A percentile compares a stretch with the other conserved stretches of the same genome.
Conservation (phyloP, 2,797 vertebrate genomes). For the Sebastolobus altivelis region DNA sequence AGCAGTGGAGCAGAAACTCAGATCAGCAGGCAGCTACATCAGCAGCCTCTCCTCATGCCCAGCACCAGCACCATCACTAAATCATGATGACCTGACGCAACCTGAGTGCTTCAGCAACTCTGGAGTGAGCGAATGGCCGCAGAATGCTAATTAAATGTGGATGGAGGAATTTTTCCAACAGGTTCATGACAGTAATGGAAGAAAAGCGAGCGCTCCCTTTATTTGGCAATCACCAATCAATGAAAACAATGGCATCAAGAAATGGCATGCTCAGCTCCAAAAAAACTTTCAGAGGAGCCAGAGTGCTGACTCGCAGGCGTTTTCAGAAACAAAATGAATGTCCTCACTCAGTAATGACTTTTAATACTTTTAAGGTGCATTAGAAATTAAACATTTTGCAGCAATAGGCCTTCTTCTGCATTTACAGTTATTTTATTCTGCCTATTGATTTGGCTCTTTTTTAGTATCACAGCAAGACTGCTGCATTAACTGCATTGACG, state of each 20-base stretch:
- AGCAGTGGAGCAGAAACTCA: conserved; percentile 65
- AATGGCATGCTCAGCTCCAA: conserved; percentile 36
- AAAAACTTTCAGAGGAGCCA: conserved; percentile 24
- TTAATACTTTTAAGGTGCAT: conserved; percentile 37
- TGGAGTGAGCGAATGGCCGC: not conserved
- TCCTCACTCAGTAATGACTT: conserved; percentile 35
- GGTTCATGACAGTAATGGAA: conserved; percentile 59
- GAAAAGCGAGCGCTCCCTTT: conserved; percentile 49
- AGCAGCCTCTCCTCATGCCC: conserved; percentile 53
- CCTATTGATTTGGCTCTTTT: conserved; percentile 5
- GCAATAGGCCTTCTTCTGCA: not conserved
- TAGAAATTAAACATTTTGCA: conserved; percentile 26
- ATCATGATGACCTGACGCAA: conserved; percentile 63
- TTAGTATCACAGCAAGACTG: not conserved
- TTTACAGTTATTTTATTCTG: conserved; percentile 20
- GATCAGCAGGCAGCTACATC: conserved; percentile 65
- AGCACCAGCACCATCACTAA: conserved; percentile 48
- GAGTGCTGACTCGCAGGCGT: conserved; percentile 58
- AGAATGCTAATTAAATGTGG: conserved; percentile 67
- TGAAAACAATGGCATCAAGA: conserved; percentile 48
- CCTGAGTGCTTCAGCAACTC: conserved; percentile 45
- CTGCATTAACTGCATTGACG: not conserved
- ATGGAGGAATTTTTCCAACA: conserved; percentile 40
- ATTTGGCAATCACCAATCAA: conserved; percentile 62
- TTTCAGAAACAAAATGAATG: conserved; percentile 42